phyloP scores from a whole-genome alignment of 2,797 vertebrate species.

The Epinephelus coioides region DNA sequence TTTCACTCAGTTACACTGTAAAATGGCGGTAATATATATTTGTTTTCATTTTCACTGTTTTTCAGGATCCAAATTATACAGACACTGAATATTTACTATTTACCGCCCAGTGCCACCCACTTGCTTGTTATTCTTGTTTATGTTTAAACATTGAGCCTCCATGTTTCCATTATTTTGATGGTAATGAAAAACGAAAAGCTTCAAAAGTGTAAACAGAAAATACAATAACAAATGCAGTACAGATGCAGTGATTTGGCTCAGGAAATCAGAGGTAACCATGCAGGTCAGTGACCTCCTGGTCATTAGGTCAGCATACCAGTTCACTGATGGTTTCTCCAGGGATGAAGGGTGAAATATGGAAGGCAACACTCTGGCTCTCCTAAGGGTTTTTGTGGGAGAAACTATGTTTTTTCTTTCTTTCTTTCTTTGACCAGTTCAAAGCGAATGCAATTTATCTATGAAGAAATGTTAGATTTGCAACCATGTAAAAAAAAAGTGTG shows the following conservation, averaged over 20 bases:
- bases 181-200: constrained; percentile 10
- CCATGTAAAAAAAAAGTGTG: not conserved
- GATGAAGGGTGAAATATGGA: constrained; percentile 8
- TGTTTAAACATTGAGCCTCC: constrained; percentile 13
- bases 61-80: constrained; percentile 8
- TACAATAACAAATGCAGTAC: not conserved
- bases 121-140: constrained; percentile 7
- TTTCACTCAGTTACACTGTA: not conserved
- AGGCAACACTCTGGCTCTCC: not conserved
- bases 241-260: not conserved
- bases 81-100: constrained; percentile 28
- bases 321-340: constrained; percentile 35
- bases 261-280: constrained; percentile 15
- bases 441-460: not conserved
- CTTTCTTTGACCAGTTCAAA: constrained; percentile 19
- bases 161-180: constrained; percentile 14
- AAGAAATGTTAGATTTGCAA: constrained; percentile 9
- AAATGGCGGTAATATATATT: not conserved
- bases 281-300: constrained; percentile 36
- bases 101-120: not conserved
- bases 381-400: not conserved
- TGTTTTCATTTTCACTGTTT: not conserved
- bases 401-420: constrained; percentile 2
- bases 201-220: constrained; percentile 17
- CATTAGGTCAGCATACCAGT: constrained; percentile 20